A percentile compares a stretch with the other conserved stretches of the same genome.
Evolutionary conservation across 2,797 vertebrate species (phyloP).

Genomic region (Micrastur ruficollis): DNA sequence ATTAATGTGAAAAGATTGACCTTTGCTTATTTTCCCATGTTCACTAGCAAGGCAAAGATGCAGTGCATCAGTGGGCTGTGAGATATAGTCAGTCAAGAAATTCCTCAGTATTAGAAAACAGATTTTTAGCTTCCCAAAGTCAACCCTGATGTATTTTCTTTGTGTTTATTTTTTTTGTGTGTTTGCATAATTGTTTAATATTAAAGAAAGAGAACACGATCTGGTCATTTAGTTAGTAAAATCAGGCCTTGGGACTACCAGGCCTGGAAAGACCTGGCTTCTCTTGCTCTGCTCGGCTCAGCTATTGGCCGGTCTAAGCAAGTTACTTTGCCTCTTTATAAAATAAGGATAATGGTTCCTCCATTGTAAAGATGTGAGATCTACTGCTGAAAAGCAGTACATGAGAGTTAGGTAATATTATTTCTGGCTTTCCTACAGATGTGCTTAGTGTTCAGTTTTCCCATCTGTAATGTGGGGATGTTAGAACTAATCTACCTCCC

Average conservation of each 20-base stretch:
- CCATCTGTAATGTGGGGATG: conserved; percentile 67
- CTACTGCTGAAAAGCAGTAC: conserved; percentile 47
- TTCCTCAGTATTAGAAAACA: background rate
- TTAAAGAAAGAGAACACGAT: background rate
- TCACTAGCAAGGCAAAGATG: conserved; percentile 28
- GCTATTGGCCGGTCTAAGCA: conserved; percentile 5
- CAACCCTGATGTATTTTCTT: background rate
- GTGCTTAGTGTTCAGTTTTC: conserved; percentile 60
- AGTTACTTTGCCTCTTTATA: conserved; percentile 6
- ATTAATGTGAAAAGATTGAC: conserved; percentile 59
- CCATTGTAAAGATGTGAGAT: conserved; percentile 48
- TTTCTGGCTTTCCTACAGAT: conserved; percentile 65
- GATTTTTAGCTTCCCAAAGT: conserved; percentile 2
- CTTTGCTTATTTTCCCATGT: conserved; percentile 62
- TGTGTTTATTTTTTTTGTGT: background rate
- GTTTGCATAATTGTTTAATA: conserved; percentile 38
- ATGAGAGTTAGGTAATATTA: conserved; percentile 57
- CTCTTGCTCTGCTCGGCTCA: background rate
- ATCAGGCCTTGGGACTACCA: conserved; percentile 6
- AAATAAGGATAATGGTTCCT: conserved; percentile 36
- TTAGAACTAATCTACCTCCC: conserved; percentile 67
- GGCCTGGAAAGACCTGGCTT: conserved; percentile 5
- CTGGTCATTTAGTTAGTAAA: conserved; percentile 51
- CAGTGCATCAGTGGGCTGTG: background rate
- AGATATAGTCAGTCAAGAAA: conserved; percentile 1